Percentiles rank a stretch among this genome's conserved stretches.
phyloP scores from a whole-genome alignment of 2,888 invertebrate genomes.

The Stenoptilia bipunctidactyla region DNA sequence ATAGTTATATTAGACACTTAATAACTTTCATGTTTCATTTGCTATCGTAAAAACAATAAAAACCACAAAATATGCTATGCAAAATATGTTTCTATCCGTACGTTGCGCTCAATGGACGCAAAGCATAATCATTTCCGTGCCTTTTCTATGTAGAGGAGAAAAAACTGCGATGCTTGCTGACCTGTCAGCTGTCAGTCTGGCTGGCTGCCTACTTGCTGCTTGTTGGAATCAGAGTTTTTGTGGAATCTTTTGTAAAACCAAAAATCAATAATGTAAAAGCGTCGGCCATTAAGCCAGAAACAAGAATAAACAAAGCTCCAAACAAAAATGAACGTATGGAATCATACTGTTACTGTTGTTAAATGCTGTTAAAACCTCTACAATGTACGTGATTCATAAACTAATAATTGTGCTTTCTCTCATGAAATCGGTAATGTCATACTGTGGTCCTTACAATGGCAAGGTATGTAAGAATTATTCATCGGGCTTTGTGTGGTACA shows the following conservation, averaged over 20 bases:
- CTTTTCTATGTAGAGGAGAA: too few species aligned
- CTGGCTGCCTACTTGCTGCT: too few species aligned
- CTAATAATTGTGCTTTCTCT: slow-evolving; percentile 45
- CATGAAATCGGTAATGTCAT: slow-evolving; percentile 71
- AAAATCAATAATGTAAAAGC: slow-evolving; percentile 59
- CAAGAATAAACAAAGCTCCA: background rate
- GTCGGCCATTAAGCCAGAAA: slow-evolving; percentile 45
- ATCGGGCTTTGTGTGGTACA: slow-evolving; percentile 82
- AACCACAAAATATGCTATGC: too few species aligned
- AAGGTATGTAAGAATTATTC: slow-evolving; percentile 81
- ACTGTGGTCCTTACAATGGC: slow-evolving; percentile 90
- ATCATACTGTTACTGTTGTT: background rate
- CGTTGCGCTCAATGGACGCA: too few species aligned
- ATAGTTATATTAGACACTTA: too few species aligned
- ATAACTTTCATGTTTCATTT: too few species aligned
- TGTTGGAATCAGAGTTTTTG: too few species aligned
- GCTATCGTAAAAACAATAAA: too few species aligned
- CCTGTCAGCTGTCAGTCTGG: too few species aligned
- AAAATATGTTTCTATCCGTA: too few species aligned
- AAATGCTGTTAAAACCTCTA: slow-evolving; percentile 26
- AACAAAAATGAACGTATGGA: background rate
- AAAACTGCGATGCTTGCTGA: too few species aligned
- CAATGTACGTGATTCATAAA: slow-evolving; percentile 44
- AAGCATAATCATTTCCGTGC: too few species aligned
- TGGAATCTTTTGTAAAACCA: slow-evolving; percentile 15